Conservation (phyloP, 2,113 vertebrate species). For the Globicephala melas region DNA sequence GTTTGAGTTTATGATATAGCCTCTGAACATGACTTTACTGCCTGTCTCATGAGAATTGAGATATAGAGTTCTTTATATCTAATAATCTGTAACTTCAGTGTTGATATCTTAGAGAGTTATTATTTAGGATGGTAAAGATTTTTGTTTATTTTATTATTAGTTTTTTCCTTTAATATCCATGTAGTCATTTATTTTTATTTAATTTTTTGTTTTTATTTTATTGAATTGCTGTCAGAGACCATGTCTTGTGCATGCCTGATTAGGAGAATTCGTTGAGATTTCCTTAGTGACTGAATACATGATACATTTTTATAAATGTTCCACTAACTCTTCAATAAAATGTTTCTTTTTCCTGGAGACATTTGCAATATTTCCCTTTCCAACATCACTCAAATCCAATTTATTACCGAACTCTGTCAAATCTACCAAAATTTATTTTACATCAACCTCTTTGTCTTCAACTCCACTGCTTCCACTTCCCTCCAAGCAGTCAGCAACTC, state of each 20-base stretch:
- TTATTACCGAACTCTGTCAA: slow-evolving; percentile 1
- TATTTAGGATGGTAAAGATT: slow-evolving; percentile 3
- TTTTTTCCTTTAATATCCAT: slow-evolving; percentile 11
- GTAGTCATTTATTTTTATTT: slow-evolving; percentile 38
- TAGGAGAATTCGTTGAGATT: background rate
- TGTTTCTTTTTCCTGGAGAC: background rate
- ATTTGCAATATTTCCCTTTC: background rate
- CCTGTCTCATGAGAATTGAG: background rate
- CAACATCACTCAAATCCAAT: background rate
- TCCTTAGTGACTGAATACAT: background rate
- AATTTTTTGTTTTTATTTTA: slow-evolving; percentile 24
- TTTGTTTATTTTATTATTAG: slow-evolving; percentile 17
- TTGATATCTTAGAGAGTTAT: background rate
- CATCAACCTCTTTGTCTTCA: background rate
- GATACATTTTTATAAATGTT: slow-evolving; percentile 34
- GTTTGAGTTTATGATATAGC: slow-evolving; percentile 14
- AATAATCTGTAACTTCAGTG: slow-evolving; percentile 24
- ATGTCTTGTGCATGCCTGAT: background rate
- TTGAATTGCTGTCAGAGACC: background rate
- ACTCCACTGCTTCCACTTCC: no score
- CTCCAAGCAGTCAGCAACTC: background rate
- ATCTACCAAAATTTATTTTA: background rate
- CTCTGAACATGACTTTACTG: background rate
- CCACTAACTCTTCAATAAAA: slow-evolving; percentile 27
- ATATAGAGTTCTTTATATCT: background rate